Base-by-base conservation (phyloP, 1,140 invertebrate species). In the Oncopodura yosiiana region DNA sequence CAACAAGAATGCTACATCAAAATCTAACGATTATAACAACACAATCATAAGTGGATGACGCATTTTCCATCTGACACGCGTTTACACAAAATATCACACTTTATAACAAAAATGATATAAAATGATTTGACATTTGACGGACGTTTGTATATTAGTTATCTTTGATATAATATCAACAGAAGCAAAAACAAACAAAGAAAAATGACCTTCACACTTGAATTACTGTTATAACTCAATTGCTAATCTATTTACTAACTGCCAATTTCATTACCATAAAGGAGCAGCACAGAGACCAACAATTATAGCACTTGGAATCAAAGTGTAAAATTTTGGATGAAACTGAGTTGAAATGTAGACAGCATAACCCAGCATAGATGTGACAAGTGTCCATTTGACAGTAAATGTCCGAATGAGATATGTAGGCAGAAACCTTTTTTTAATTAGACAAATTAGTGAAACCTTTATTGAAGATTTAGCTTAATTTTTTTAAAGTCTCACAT, bases 381-480 rank as follows among this genome's bases (percentile, higher is more conserved):
- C 88, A n/a, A 97, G 75, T 0, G 93, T 95, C 87, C 91, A 92
- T 72, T 97, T 97, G 50, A 90, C 90, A 12, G 90, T 94, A 51
- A 96, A 75, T 66, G 81, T 78, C 66, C 87, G 84, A 65, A 92
- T 92, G 29, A 91, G 70, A 69, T 87, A 81, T 9, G 87, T 88
- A 4, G 92, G 90, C 18, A 94, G 77, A 71, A 95, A 92, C n/a
- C n/a, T n/a, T n/a, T n/a, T n/a, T n/a, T n/a, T n/a, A n/a, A n/a
- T n/a, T n/a, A n/a, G n/a, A 12, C 72, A 71, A 14, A 73, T 66
- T 49, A 76, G 65, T 3, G 67, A 34, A 34, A 34, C 8, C n/a
- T 34, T 34, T 34, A 9, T 8, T 34, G 8, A 9, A 34, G n/a
- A 8, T 34, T 34, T 34, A n/a, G 32, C 8, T 34, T 9, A 34